Evolutionary conservation across 2,113 vertebrate genomes (phyloP).

Genomic region (Forbesichthys papilliferus): DNA sequence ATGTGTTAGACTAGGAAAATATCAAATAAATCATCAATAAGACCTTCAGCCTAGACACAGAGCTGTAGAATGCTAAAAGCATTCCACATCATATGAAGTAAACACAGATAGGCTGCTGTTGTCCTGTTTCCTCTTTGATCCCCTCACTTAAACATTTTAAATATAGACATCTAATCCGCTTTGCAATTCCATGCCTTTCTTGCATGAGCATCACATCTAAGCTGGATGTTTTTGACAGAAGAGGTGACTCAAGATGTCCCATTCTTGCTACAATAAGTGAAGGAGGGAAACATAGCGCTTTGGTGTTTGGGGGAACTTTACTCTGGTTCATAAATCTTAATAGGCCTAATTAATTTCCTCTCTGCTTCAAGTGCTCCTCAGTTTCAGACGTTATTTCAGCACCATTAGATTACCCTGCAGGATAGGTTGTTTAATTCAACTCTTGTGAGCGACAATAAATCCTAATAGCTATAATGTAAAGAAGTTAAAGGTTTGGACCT

Average conservation of each 20-base stretch:
- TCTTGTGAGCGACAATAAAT: slow-evolving; percentile 61
- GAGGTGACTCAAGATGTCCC: slow-evolving; percentile 34
- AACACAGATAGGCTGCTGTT: slow-evolving; percentile 24
- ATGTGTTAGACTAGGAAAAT: slow-evolving; percentile 45
- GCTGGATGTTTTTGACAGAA: slow-evolving; percentile 54
- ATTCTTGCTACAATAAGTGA: slow-evolving; percentile 18
- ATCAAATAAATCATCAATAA: slow-evolving; percentile 46
- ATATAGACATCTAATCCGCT: slow-evolving; percentile 42
- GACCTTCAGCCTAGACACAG: slow-evolving; percentile 23
- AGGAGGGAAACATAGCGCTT: slow-evolving; percentile 45
- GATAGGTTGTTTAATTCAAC: slow-evolving; percentile 64
- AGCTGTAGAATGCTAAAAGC: background rate
- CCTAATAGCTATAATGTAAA: slow-evolving; percentile 59
- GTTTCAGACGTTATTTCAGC: slow-evolving; percentile 71
- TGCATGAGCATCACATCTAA: slow-evolving; percentile 34
- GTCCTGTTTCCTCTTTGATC: slow-evolving; percentile 56
- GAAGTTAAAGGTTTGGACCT: slow-evolving; percentile 61
- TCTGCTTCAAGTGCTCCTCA: slow-evolving; percentile 61
- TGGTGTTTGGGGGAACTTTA: slow-evolving; percentile 48
- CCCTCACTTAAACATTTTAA: slow-evolving; percentile 35
- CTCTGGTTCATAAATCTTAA: slow-evolving; percentile 72
- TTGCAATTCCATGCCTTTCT: slow-evolving; percentile 8
- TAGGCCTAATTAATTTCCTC: slow-evolving; percentile 72
- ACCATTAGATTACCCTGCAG: slow-evolving; percentile 66
- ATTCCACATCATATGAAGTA: slow-evolving; percentile 1